Evolutionary conservation across 2,888 invertebrate species (phyloP), one percentile per base, ranked within the genome.

Genomic region (Brachylomia viminalis): DNA sequence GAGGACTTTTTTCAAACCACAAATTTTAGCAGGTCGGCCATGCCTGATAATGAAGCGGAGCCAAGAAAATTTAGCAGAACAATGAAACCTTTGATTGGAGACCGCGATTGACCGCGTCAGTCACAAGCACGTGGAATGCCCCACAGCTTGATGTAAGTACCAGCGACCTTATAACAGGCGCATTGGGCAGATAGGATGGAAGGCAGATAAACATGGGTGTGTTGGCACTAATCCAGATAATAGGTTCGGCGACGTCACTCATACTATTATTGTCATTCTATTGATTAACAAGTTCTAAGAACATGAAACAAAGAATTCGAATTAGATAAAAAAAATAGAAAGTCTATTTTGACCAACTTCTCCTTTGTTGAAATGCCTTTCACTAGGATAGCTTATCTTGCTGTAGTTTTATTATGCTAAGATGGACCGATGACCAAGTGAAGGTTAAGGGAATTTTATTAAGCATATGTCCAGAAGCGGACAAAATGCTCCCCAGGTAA

Each of bases 391-490:
- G n/a, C n/a, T n/a, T n/a, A n/a, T 45, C 30, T 33, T 33, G n/a
- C 20, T 20, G 72, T 20, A 56, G 45, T n/a, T 73, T 56, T 47
- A n/a, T 42, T 15, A 27, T 20, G 45, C 56, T 73, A 47, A 73
- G 33, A 2, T 27, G 56, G 27, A 56, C 17, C 0, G 2, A 58
- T 73, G 74, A 47, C 27, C 56, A 38, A 38, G 15, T 47, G 17
- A 73, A 74, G 74, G 47, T 73, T 38, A 17, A 58, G 15, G 23
- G 11, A 73, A 15, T 27, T 33, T 54, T 1, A 66, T 52, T 1
- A 23, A 15, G 30, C 23, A 23, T 23, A 49, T 8, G 27, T 23
- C 8, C 13, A 45, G 27, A 65, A 47, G 0, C 15, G 30, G 13
- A 5, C 8, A 27, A 13, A 45, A 27, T 20, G 13, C 15, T 65